Evolutionary conservation across 2,888 invertebrate species (phyloP).

Genomic region (Buathra laborator): DNA sequence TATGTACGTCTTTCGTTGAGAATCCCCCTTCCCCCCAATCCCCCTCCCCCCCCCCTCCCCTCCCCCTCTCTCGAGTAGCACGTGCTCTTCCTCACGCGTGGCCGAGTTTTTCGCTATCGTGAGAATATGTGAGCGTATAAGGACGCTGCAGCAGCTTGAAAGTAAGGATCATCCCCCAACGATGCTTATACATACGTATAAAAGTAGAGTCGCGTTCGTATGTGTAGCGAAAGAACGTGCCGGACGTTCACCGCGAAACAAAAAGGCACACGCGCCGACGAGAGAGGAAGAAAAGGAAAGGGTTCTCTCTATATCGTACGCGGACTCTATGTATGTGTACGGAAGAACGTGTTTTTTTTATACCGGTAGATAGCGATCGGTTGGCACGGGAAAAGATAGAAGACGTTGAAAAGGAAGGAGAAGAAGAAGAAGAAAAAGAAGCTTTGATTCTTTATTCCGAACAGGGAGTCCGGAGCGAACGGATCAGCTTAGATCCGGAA

Average conservation of each 20-base stretch:
- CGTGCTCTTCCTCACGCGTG: slow-evolving; percentile 61
- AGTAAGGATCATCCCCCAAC: slow-evolving; percentile 18
- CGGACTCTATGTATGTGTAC: neutral
- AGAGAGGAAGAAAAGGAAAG: slow-evolving; percentile 19
- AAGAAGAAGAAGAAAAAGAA: slow-evolving; percentile 68
- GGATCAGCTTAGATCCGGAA: slow-evolving; percentile 65
- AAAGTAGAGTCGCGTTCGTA: slow-evolving; percentile 34
- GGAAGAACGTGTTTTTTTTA: slow-evolving; percentile 76
- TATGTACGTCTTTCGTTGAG: slow-evolving; percentile 27
- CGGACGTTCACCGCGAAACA: slow-evolving; percentile 37
- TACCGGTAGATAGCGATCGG: slow-evolving; percentile 79
- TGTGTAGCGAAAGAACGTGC: slow-evolving; percentile 49
- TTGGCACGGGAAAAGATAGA: slow-evolving; percentile 57
- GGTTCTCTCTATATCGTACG: neutral
- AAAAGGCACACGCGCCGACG: slow-evolving; percentile 6
- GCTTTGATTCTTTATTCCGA: slow-evolving; percentile 81
- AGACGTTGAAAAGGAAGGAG: slow-evolving; percentile 57
- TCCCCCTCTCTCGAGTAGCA: slow-evolving; percentile 6
- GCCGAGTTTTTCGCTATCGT: slow-evolving; percentile 49
- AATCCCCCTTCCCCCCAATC: slow-evolving; percentile 2
- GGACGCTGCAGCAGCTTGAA: slow-evolving; percentile 46
- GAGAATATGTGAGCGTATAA: slow-evolving; percentile 24
- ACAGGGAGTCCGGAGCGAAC: slow-evolving; percentile 76
- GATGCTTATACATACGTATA: slow-evolving; percentile 30
- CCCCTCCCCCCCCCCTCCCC: neutral